Conservation (phyloP, 2,888 invertebrate species). For the Noctua comes region DNA sequence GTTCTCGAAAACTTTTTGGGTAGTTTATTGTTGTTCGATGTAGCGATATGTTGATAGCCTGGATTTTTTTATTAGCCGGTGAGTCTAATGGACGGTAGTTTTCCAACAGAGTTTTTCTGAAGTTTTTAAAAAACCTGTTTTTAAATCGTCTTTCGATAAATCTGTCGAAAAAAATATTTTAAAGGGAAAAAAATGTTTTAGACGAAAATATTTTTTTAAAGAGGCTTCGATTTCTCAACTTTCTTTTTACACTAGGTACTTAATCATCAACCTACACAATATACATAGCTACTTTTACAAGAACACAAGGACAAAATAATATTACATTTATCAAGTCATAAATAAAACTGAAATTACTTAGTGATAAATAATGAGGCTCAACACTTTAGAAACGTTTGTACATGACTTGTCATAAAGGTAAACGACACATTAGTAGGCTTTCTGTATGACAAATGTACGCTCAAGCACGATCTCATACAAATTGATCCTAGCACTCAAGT, state of each 20-base stretch:
- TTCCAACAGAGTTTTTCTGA: not conserved
- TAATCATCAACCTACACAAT: not conserved
- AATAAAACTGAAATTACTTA: not conserved
- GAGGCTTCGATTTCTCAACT: not conserved
- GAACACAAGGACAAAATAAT: not conserved
- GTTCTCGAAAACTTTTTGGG: conserved; percentile 11
- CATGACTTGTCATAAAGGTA: conserved; percentile 32
- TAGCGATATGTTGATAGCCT: conserved; percentile 37
- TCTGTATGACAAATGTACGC: conserved; percentile 44
- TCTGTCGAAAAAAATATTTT: not conserved
- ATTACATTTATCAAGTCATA: not conserved
- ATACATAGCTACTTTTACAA: not conserved
- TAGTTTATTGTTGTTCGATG: conserved; percentile 9
- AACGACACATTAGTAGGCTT: conserved; percentile 31
- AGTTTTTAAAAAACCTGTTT: not conserved
- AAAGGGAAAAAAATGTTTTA: too few relatives aligned
- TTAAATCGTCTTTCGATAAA: not conserved
- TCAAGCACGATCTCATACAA: conserved; percentile 39
- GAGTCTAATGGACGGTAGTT: conserved; percentile 20
- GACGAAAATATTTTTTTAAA: not conserved
- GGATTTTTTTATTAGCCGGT: conserved; percentile 30
- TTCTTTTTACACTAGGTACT: not conserved
- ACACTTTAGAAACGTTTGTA: conserved; percentile 3
- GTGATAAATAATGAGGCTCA: not conserved
- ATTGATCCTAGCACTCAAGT: conserved; percentile 43